Evolutionary conservation across 2,113 vertebrate genomes (phyloP).

Genomic region (Tichodroma muraria): DNA sequence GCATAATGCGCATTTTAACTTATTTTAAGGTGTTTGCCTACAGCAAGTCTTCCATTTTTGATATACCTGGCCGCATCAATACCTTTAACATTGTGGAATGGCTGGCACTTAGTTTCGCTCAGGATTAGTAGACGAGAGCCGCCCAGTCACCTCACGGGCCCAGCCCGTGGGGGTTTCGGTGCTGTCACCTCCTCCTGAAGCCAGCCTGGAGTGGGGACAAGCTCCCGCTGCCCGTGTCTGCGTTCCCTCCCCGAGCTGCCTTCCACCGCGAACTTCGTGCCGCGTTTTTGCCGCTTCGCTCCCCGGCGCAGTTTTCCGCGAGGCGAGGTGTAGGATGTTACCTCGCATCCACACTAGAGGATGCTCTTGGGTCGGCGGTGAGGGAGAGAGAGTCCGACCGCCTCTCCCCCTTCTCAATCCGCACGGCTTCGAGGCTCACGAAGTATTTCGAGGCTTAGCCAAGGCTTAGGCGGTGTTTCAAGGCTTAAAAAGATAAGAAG

Average conservation of each 20-base stretch:
- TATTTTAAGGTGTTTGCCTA: background rate
- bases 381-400: background rate
- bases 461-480: background rate
- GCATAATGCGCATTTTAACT: background rate
- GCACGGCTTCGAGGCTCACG: background rate
- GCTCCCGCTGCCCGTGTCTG: background rate
- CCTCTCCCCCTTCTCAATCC: background rate
- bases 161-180: rapidly evolving
- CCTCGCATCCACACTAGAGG: conserved; percentile 45
- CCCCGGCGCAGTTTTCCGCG: rapidly evolving
- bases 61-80: background rate
- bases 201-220: background rate
- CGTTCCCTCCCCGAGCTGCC: background rate
- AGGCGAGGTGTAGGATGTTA: background rate
- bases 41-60: background rate
- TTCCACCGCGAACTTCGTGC: background rate
- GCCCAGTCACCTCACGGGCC: background rate
- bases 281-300: background rate
- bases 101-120: background rate
- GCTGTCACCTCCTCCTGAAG: background rate
- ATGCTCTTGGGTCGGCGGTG: conserved; percentile 50
- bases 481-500: background rate
- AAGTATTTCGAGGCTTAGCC: background rate
- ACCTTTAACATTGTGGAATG: background rate
- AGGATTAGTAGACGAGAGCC: background rate